These are phyloP conservation scores for Aepyceros melampus DNA, from an alignment of 2,113 vertebrate species.

Conservation along the genomic window DNA sequence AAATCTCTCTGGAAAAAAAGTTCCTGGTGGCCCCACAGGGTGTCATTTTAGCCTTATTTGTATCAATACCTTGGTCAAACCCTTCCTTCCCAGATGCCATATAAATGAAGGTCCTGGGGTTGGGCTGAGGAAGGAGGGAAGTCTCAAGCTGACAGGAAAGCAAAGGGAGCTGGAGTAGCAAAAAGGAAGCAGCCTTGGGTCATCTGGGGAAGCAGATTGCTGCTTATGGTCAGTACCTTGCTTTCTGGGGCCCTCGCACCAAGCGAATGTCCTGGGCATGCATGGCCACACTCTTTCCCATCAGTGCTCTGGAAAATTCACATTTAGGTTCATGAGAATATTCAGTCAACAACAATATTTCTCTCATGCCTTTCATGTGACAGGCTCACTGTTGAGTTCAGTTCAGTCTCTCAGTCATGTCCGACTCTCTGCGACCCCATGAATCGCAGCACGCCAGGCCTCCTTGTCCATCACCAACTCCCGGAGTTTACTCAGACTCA, in stretches of 20 bases:
- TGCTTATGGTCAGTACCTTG: background rate
- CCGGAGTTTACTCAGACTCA: no score
- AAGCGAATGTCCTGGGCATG: background rate
- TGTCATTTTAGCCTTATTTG: slow-evolving; percentile 8
- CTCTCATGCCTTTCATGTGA: background rate
- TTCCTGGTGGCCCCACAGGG: background rate
- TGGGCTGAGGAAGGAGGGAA: background rate
- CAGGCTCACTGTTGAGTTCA: background rate
- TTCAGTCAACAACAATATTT: slow-evolving; percentile 20
- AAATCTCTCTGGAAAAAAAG: no score
- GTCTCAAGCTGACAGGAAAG: background rate
- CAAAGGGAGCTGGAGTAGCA: background rate
- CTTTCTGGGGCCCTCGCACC: background rate
- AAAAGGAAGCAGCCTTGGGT: background rate
- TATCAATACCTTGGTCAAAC: background rate
- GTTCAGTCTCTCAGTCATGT: no score
- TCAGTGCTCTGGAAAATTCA: background rate
- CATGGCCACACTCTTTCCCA: background rate
- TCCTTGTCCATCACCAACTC: no score
- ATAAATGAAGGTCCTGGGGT: background rate
- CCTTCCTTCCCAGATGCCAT: background rate
- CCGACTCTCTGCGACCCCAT: no score
- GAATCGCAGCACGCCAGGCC: no score
- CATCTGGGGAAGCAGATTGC: background rate
- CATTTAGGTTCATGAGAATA: background rate